Base-by-base conservation (phyloP, 2,113 vertebrate genomes). In the Bucco capensis region DNA sequence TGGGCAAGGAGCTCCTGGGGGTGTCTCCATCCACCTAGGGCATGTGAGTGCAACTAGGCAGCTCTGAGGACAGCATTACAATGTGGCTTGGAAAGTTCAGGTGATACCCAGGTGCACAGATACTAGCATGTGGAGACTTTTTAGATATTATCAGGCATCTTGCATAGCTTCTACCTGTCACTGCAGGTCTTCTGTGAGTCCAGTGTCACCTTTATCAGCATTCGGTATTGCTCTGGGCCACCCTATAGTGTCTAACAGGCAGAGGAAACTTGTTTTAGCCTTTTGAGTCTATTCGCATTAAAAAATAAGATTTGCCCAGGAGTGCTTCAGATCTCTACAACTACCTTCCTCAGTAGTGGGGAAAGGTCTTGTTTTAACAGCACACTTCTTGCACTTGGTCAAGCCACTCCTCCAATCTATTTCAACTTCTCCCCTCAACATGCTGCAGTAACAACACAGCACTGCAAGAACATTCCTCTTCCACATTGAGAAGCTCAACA, bases 41-140 rank as follows among this genome's bases (percentile, higher is more conserved):
- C 31, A 58, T 0, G 2, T 11, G n/a, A 23, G 22, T 23, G 7
- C 60, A 72, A 50, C 18, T 12, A 35, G 51, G 27, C 1, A 0
- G 46, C 31, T 54, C 50, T 35, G n/a, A 66, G 72, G 31, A 71
- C 30, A 40, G 10, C 18, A 24, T 0, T 0, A 61, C 28, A 18
- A 33, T 0, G 2, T 9, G 47, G 42, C 21, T 46, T 51, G 5
- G 6, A 30, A 57, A 67, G 54, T 8, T n/a, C 17, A 38, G 47
- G 9, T 13, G 49, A 40, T 10, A 72, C 7, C 9, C 70, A 33
- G 3, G 11, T 28, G 14, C 16, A 44, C 11, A 71, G 19, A 10
- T 17, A 62, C 4, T 25, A 61, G 9, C 12, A 21, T 0, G 3
- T 8, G 6, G 9, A 44, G 30, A 35, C 33, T 19, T 37, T 50